Evolutionary conservation across 2,888 invertebrate genomes (phyloP), one percentile per base, ranked within the genome.

Genomic region (Penaeus monodon): DNA sequence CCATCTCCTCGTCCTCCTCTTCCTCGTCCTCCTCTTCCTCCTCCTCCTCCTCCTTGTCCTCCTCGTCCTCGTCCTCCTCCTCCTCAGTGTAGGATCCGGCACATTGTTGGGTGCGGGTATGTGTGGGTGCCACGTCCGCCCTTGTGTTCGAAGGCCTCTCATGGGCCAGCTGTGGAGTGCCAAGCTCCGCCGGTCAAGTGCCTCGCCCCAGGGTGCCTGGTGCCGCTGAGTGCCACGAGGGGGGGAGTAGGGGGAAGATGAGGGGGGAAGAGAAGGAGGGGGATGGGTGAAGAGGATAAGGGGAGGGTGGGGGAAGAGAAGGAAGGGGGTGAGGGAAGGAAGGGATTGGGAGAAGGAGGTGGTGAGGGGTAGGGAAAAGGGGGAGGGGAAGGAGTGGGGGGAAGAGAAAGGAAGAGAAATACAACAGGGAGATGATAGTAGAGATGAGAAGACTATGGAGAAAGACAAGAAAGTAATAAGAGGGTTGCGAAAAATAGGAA

Each of bases 71-170:
- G 22, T 70, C 70, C n/a, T 29, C 70, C n/a, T 70, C 70, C 33
- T 33, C 14, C 70, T 33, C 70, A 22, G 70, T 70, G 70, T 29
- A 70, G 70, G 33, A 70, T 70, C 70, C 70, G 70, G 27, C 70
- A 20, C 57, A 57, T 57, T 57, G 57, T 57, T 57, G 57, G 57
- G 57, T 57, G 57, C 57, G 57, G 57, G 57, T 57, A 57, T 57
- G 57, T 57, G 57, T 57, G 57, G 57, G 57, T 57, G 57, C 57
- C 57, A 57, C 57, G 57, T 57, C 57, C 57, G 57, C 57, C 57
- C 57, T 57, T 57, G 57, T 57, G 57, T 57, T 57, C 57, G 57
- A 57, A 57, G 57, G 17, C 57, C 57, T 57, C 57, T 57, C 57
- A 57, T 57, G 57, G 57, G 57, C 57, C 17, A 57, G 57, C 14